Evolutionary conservation across 2,888 invertebrate genomes (phyloP), one percentile per base, ranked within the genome.

Genomic region (Andrena chrysosceles): DNA sequence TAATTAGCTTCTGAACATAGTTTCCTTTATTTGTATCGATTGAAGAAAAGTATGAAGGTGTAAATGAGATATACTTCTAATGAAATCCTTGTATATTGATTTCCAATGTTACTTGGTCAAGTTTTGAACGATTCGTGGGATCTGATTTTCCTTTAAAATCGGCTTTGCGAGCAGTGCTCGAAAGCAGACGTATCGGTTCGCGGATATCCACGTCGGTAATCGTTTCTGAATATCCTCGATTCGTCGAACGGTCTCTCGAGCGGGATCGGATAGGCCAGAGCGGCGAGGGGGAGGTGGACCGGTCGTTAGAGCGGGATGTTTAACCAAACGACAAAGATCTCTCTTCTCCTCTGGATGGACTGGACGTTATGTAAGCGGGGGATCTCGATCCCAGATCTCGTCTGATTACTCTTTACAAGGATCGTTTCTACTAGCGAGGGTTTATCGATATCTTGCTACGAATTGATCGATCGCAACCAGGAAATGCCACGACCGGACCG

Each of bases 341-440:
- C 74, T 84, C 72, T 62, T 72, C 73, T 52, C 59, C 71, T 60
- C 66, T 73, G 75, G 75, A 73, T 67, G 74, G 72, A 67, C 71
- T 79, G 81, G 87, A 82, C 85, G 89, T 91, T 91, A 90, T 89
- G 91, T 89, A 90, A 90, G 88, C 85, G 82, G 56, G 77, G 84
- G 85, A 91, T 89, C 88, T 82, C 87, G 89, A 90, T 91, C 88
- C 86, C 78, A 87, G 91, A 91, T 91, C 90, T 88, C 87, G 89
- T 89, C 87, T 87, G 91, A 91, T 91, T 89, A 89, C 89, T 88
- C 89, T 91, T 91, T 91, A 91, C 91, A 91, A 91, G 90, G 85
- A 86, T 90, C 89, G 90, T 89, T 90, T 87, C 87, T 83, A 77
- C 84, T 81, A 81, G 80, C 81, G 82, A 84, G 87, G 31, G 81